Conservation (phyloP, 2,888 invertebrate species). For the Dicyrtoma fusca region DNA sequence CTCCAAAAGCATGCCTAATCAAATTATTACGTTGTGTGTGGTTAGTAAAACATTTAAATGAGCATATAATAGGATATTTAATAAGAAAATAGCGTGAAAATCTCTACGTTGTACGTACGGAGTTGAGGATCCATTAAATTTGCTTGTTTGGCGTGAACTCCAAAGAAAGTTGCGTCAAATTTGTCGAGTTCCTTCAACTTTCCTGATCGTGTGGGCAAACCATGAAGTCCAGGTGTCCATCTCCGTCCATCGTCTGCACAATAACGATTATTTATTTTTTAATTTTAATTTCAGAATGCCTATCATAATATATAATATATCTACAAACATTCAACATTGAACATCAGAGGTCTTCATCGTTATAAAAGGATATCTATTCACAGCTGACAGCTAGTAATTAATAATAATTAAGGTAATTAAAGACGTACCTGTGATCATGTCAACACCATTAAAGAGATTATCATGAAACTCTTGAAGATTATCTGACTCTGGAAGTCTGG, state of each 20-base stretch:
- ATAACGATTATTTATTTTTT: no score
- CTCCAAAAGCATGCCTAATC: conserved; percentile 79
- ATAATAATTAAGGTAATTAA: no score
- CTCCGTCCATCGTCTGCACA: conserved; percentile 52
- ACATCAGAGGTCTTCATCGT: not conserved
- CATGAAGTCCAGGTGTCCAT: conserved; percentile 49
- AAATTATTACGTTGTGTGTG: no score
- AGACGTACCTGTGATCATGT: conserved; percentile 78
- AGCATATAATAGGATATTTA: not conserved
- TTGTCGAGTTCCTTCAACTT: conserved; percentile 78
- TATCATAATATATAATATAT: no score
- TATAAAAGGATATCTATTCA: no score
- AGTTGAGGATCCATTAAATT: conserved; percentile 91
- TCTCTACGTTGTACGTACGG: conserved; percentile 58
- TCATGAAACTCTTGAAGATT: conserved; percentile 90
- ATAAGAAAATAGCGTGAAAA: not conserved
- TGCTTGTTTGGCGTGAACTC: conserved; percentile 79
- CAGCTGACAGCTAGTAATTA: not conserved
- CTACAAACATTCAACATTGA: not conserved
- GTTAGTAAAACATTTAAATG: conserved; percentile 3
- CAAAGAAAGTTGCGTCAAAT: conserved; percentile 89
- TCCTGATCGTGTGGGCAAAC: conserved; percentile 75
- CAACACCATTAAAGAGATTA: conserved; percentile 85
- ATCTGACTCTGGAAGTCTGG: conserved; percentile 82
- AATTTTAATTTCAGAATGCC: no score